Conservation (phyloP, 2,888 invertebrate genomes). For the Amiota mariae region DNA sequence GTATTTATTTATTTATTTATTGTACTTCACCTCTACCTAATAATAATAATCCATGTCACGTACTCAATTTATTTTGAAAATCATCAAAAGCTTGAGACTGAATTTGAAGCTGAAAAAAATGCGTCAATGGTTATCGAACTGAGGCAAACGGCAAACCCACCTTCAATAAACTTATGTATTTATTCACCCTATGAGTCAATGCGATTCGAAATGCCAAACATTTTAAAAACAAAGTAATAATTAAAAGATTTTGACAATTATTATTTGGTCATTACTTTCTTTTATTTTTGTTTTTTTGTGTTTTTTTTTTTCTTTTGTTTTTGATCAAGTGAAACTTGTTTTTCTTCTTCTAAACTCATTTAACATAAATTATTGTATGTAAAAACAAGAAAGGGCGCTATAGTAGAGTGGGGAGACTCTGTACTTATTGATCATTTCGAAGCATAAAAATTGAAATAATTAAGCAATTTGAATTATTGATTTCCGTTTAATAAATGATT, state of each 20-base stretch:
- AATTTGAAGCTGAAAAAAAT: background rate
- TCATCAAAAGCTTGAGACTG: background rate
- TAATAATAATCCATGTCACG: conserved; percentile 7
- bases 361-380: too few relatives aligned
- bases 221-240: too few relatives aligned
- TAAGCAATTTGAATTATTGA: too few relatives aligned
- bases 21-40: background rate
- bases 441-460: too few relatives aligned
- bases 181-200: too few relatives aligned
- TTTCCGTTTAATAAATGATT: too few relatives aligned
- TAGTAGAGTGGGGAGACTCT: too few relatives aligned
- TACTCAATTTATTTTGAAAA: conserved; percentile 7
- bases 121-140: background rate
- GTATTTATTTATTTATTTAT: background rate
- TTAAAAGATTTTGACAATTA: conserved; percentile 11
- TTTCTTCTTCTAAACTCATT: background rate
- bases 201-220: too few relatives aligned
- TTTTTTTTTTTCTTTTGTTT: background rate
- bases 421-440: too few relatives aligned
- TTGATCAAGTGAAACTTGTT: conserved; percentile 11
- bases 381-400: too few relatives aligned
- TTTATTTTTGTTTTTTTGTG: background rate
- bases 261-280: background rate
- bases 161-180: background rate
- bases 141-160: background rate